Base-by-base conservation (phyloP, 2,888 invertebrate genomes). In the Tridacna gigas region DNA sequence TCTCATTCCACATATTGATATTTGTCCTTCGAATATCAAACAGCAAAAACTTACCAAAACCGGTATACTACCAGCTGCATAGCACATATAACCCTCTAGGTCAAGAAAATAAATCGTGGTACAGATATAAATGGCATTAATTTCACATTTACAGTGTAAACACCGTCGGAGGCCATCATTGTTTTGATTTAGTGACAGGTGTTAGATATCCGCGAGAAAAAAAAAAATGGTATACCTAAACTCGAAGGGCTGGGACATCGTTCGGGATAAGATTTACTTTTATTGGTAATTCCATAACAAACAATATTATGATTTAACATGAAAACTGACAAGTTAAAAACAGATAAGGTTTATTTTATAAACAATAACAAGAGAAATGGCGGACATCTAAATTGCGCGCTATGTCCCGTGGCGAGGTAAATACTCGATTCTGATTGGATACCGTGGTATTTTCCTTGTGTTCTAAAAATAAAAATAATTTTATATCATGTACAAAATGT, bases 301-400 rank as follows among this genome's bases (percentile, higher is more conserved):
- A 51, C 28, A 13, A 0, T 63, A 48, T 0, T 7, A 26, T 18
- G 48, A 22, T 28, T 22, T 37, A 18, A 20, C 47, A 12, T 22
- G 45, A 45, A 0, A 15, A 65, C 0, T 26, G 47, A 45, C 13
- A 37, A 22, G 28, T 9, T 26, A n/a, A 63, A 18, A 5, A 9
- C 13, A 63, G 37, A 37, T 20, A 60, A 1, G 60, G 26, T 28
- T 28, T 51, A 56, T 51, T 9, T 45, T 7, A 47, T 26, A 15
- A 37, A 22, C 28, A 75, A 75, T 28, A 13, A n/a, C n/a, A 25
- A 26, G 63, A 28, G 51, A 37, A 56, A 69, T 61, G 82, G 82
- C 82, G 82, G 82, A 78, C 28, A 74, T 69, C 80, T 75, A 78
- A 80, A 84, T 78, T 80, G 84, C 84, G 84, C 84, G 84, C 84